A percentile compares a stretch with the other conserved stretches of the same genome.
Conservation (phyloP, 2,888 invertebrate species). For the Allacma fusca region DNA sequence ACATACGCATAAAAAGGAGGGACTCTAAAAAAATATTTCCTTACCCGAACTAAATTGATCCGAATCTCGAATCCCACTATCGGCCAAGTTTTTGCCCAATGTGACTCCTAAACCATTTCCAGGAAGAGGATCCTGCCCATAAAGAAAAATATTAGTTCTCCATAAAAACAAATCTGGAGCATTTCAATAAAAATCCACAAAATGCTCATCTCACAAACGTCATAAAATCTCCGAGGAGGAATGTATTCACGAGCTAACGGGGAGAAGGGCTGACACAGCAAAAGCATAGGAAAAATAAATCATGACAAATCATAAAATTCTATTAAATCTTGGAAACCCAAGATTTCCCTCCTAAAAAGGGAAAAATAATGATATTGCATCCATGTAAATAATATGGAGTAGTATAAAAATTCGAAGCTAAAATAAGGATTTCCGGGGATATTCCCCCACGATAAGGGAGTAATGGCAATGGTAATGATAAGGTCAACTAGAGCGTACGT, state of each 20-base stretch:
- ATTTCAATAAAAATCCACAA: slow-evolving; percentile 11
- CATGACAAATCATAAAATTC: slow-evolving; percentile 19
- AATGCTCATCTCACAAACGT: background rate
- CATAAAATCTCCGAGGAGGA: background rate
- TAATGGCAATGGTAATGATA: background rate
- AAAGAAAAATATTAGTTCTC: slow-evolving; percentile 26
- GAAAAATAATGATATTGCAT: background rate
- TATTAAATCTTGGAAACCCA: slow-evolving; percentile 13
- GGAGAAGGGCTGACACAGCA: background rate
- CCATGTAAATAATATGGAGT: background rate
- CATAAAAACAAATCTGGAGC: background rate
- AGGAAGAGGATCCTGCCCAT: slow-evolving; percentile 58
- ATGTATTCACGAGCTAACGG: background rate
- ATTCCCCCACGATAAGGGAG: background rate
- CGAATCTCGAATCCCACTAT: slow-evolving; percentile 53
- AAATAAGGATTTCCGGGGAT: background rate
- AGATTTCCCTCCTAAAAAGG: background rate
- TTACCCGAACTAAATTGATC: slow-evolving; percentile 61
- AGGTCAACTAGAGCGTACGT: slow-evolving; percentile 55
- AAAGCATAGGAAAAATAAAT: background rate
- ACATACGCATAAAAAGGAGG: background rate
- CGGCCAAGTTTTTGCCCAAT: slow-evolving; percentile 32
- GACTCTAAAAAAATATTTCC: slow-evolving; percentile 20
- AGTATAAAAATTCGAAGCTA: background rate
- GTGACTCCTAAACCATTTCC: slow-evolving; percentile 49